Base-by-base conservation (phyloP, 2,113 vertebrate species). In the Silurus asotus region DNA sequence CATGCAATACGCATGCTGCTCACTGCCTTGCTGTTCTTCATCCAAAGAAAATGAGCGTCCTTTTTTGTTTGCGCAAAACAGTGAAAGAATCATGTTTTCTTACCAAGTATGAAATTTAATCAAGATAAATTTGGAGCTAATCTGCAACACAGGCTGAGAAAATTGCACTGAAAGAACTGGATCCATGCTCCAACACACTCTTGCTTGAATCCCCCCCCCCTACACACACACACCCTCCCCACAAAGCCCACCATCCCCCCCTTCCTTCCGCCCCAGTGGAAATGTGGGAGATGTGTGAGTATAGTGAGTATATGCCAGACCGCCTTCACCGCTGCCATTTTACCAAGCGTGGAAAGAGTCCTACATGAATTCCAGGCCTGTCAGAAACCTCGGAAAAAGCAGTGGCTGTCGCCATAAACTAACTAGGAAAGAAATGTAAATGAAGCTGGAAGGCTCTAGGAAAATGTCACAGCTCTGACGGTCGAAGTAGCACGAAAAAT, bases 101-200 rank as follows among this genome's bases (percentile, higher is more conserved):
- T 78, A 78, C 58, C 45, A 56, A 78, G 49, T 85, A 85, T 85
- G 53, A 79, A 79, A 85, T 80, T 70, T 86, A 58, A 81, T 86
- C 64, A 70, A 53, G 58, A 70, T 85, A 45, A 79, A 80, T 85
- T 2, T 25, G 0, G 59, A 69, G 75, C 77, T 76, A 84, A 77
- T 84, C 76, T 17, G 72, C 74, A 51, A 76, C 58, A 75, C 14
- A 64, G 72, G 37, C 77, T 77, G 48, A 53, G 83, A 48, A 84
- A 84, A 77, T 61, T 84, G 56, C n/a, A 14, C 70, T 62, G 8
- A 11, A 11, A 74, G 58, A 53, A 84, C 59, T 62, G 62, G 59
- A 75, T 67, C 48, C 61, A 37, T 62, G 59, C 51, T 85, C 25
- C 49, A 78, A 65, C 74, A 51, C 67, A 15, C 23, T 19, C 56